Evolutionary conservation across 2,797 vertebrate genomes (phyloP).

Genomic region (Falco columbarius): DNA sequence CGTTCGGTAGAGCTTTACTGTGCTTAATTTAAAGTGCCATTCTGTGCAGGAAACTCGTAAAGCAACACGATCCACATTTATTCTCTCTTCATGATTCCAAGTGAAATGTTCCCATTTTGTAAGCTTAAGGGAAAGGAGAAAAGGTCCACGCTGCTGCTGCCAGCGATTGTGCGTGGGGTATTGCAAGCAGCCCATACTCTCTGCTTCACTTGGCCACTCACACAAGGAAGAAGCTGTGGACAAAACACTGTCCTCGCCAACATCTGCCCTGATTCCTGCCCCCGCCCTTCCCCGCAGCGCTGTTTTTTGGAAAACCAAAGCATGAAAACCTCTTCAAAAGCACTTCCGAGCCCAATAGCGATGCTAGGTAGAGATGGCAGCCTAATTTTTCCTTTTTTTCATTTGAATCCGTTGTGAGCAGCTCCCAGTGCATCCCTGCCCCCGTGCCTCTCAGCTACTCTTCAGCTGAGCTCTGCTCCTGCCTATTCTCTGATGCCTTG

Average conservation of each 20-base stretch:
- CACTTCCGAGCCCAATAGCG: neutral
- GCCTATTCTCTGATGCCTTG: conserved; percentile 20
- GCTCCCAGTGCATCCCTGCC: neutral
- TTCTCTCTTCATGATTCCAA: neutral
- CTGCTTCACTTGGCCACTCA: neutral
- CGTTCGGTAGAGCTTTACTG: neutral
- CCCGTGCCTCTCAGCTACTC: neutral
- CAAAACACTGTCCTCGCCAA: neutral
- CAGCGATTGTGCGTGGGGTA: neutral
- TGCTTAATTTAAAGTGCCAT: conserved; percentile 8
- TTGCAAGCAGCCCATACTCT: rapidly evolving
- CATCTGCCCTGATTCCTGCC: neutral
- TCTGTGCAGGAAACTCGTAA: neutral
- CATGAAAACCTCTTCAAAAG: neutral
- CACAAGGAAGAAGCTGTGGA: neutral
- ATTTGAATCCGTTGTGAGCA: neutral
- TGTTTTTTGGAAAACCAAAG: neutral
- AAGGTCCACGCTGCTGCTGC: neutral
- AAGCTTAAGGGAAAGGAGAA: neutral
- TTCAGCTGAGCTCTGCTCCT: neutral
- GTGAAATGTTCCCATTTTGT: neutral
- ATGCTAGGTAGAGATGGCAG: neutral
- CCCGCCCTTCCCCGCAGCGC: neutral
- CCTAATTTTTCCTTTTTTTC: neutral
- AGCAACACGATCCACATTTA: neutral